phyloP scores from a whole-genome alignment of 2,888 invertebrate species.

The Ochropacha duplaris region DNA sequence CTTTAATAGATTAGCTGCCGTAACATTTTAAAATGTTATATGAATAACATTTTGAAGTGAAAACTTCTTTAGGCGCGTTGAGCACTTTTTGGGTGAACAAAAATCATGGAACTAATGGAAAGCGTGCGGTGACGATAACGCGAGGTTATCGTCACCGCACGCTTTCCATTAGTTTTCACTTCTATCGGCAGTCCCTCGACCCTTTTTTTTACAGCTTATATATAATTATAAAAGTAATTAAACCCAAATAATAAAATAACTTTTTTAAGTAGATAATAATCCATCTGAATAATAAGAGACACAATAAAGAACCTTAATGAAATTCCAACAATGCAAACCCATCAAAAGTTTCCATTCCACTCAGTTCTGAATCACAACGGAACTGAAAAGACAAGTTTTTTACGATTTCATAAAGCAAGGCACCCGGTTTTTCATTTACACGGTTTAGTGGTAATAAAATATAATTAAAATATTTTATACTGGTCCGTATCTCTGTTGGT shows the following conservation, averaged over 20 bases:
- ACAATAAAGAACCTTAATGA: slow-evolving; percentile 59
- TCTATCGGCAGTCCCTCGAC: no score
- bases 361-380: slow-evolving; percentile 43
- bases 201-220: no score
- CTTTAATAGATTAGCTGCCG: no score
- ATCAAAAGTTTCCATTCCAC: slow-evolving; percentile 59
- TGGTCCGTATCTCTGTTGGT: slow-evolving; percentile 67
- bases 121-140: no score
- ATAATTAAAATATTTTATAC: slow-evolving; percentile 83
- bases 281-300: slow-evolving; percentile 28
- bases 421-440: slow-evolving; percentile 82
- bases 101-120: no score
- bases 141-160: no score
- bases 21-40: no score
- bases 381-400: slow-evolving; percentile 74
- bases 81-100: no score
- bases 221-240: no score
- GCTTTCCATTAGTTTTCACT: no score
- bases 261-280: slow-evolving; percentile 9
- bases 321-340: slow-evolving; percentile 72
- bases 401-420: slow-evolving; percentile 78
- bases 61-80: no score
- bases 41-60: no score
- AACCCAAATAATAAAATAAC: not conserved
- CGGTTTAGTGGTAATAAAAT: slow-evolving; percentile 81